Base-by-base conservation (phyloP, 92 coral and sea anemone species). In the Phenganax marumi region DNA sequence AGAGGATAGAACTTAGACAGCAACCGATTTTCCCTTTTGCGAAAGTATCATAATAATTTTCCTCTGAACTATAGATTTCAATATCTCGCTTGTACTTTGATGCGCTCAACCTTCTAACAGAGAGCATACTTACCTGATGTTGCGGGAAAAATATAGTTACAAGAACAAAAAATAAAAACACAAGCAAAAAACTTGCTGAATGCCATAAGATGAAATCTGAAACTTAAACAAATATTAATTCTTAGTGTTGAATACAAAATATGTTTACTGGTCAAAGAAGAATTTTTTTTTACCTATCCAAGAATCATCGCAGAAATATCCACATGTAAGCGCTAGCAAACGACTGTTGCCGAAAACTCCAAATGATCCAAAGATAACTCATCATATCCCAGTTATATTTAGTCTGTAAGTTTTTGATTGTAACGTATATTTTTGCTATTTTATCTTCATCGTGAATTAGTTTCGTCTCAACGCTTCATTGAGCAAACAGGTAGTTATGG, bases 401-500 rank as follows among this genome's bases (percentile, higher is more conserved):
- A 33, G 43, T 33, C 43, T 33, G 43, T 33, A 33, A 33, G 5
- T 33, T 33, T 33, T 33, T 33, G 2, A 33, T 5, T 33, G 43
- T 5, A 33, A 33, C 43, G 1, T 33, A 33, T 66, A 66, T 66
- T 66, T 22, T 39, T 13, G 43, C 9, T n/a, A 66, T 66, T n/a
- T 19, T 19, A 62, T 62, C 63, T 62, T 66, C 72, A 11, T 52
- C 62, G 18, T 50, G 25, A 74, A 50, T 3, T 18, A 49, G 6
- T 51, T 22, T 51, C 10, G 56, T 50, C n/a, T 25, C 14, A 74
- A 74, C 79, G 79, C 79, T 74, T 74, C 43, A 12, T 1, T 24
- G 79, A 74, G 10, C 47, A 11, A 74, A 74, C 79, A 74, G 79
- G 79, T 74, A 52, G 43, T 5, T 33, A 33, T 33, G 43, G 5